Percentiles rank a stretch among this genome's conserved stretches.
Conservation (phyloP, 2,113 vertebrate species). For the Thalassarche chlororhynchos region DNA sequence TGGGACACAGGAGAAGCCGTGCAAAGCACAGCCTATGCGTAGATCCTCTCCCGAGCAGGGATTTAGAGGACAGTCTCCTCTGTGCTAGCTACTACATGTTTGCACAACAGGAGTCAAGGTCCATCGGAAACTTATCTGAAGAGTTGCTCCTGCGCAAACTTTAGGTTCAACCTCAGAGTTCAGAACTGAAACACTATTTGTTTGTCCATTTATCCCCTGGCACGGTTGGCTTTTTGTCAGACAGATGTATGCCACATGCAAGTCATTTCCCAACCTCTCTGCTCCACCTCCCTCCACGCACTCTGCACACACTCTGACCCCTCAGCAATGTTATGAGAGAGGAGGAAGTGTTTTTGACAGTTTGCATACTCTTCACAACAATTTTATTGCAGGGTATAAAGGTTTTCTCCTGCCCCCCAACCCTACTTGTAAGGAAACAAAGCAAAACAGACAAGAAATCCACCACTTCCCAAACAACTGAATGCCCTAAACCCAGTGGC, state of each 20-base stretch:
- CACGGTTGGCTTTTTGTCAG: constrained; percentile 54
- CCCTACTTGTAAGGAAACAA: neutral
- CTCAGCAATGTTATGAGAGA: neutral
- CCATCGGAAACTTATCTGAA: constrained; percentile 45
- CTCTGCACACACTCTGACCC: constrained; percentile 42
- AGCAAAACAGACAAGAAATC: constrained; percentile 38
- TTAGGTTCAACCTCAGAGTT: constrained; percentile 23
- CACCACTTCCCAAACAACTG: constrained; percentile 6
- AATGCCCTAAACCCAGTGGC: constrained; percentile 14
- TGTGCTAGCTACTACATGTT: neutral
- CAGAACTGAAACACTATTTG: constrained; percentile 21
- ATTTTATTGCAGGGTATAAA: constrained; percentile 25
- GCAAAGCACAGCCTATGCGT: neutral
- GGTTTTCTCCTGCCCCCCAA: neutral
- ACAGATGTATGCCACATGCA: constrained; percentile 53
- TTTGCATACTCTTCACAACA: constrained; percentile 9
- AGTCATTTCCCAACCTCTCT: constrained; percentile 54
- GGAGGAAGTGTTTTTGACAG: constrained; percentile 49
- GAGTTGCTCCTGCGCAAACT: neutral
- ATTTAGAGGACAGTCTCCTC: neutral
- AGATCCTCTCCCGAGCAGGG: neutral
- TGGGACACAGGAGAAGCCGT: neutral
- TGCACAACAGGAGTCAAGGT: constrained; percentile 61
- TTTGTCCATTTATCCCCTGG: constrained; percentile 54
- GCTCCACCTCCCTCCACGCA: constrained; percentile 44